Evolutionary conservation across 2,113 vertebrate genomes (phyloP), one percentile per base, ranked within the genome.

Genomic region (Caloenas nicobarica): DNA sequence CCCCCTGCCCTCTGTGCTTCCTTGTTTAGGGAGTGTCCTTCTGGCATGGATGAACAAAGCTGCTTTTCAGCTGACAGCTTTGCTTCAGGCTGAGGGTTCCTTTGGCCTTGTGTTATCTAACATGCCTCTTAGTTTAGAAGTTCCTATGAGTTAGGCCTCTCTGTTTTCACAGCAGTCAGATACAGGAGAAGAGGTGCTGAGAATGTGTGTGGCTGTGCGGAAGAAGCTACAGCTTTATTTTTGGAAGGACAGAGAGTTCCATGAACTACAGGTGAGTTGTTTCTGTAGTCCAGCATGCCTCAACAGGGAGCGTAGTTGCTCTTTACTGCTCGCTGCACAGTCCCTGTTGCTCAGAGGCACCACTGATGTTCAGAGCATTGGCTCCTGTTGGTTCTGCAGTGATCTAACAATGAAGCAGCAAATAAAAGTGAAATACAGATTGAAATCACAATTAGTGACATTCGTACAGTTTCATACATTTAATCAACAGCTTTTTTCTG

Each of bases 161-260:
- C 44, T 96, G 2, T 97, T 93, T 89, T 46, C 78, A 70, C 96
- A 99, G 99, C 98, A 98, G 58, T 98, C 98, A 28, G 97, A 97
- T 42, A 94, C 98, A 4, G 99, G 99, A 13, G 99, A 99, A 83
- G 99, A 99, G 76, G 98, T 97, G 57, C 94, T 99, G 82, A 98
- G 98, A 85, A 99, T 99, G 99, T 99, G 99, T 28, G 99, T 99
- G 51, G 99, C 99, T 2, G 99, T 99, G 56, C 99, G 98, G 80
- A 99, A 99, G 98, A 99, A 99, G 77, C 98, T 99, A 1, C 99
- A 99, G 91, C 97, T 99, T 26, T 99, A 99, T 97, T 99, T 98
- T 97, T 99, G 99, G 99, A 99, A 99, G 93, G 99, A 99, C 92
- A 97, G 99, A 70, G 99, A 99, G 42, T 99, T 99, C 90, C 98